Evolutionary conservation across 1,140 invertebrate genomes (phyloP).

Genomic region (Drosophila parabipectinata): DNA sequence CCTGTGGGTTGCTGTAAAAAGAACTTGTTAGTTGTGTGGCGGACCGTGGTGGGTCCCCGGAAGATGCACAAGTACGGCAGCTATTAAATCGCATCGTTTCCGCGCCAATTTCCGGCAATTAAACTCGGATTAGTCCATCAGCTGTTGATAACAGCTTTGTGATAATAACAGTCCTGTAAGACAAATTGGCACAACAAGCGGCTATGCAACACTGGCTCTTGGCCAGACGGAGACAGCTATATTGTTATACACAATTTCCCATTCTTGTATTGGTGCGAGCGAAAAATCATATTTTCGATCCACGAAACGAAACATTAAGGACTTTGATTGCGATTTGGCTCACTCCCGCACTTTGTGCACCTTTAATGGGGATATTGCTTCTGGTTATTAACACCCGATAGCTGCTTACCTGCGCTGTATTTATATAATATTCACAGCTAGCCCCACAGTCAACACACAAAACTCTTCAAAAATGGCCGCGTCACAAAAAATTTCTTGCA

Average conservation of each 20-base stretch:
- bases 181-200: not conserved
- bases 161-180: conserved; percentile 3
- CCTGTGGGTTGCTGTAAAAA: not conserved
- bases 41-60: not conserved
- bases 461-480: conserved; percentile 77
- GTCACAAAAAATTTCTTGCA: conserved; percentile 58
- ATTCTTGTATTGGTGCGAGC: conserved; percentile 68
- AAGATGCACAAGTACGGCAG: not conserved
- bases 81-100: not conserved
- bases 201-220: conserved; percentile 13
- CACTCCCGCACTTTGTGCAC: conserved; percentile 41
- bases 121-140: not conserved
- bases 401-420: conserved; percentile 58
- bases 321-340: conserved; percentile 30
- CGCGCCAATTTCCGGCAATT: conserved; percentile 25
- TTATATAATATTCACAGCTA: conserved; percentile 69
- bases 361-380: conserved; percentile 16
- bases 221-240: conserved; percentile 54
- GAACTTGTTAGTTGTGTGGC: not conserved
- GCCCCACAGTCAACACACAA: conserved; percentile 53
- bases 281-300: conserved; percentile 72
- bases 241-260: conserved; percentile 71
- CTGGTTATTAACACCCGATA: not conserved
- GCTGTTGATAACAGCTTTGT: conserved; percentile 1
- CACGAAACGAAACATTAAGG: conserved; percentile 45